Base-by-base conservation (phyloP, 2,797 vertebrate species). In the Lepilemur septentrionalis region DNA sequence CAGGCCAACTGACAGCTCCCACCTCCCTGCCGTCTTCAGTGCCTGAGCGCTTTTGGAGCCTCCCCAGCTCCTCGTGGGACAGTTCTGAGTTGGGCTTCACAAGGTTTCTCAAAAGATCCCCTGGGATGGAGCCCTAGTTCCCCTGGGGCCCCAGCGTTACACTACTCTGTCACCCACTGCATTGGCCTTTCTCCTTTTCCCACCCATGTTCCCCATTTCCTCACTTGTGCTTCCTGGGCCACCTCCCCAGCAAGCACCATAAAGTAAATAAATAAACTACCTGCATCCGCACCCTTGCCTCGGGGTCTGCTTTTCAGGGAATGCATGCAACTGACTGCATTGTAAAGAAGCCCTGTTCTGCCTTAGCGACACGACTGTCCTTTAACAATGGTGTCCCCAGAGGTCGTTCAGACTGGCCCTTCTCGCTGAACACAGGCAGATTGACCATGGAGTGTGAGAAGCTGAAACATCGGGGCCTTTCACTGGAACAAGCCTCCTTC, bases 1-100 rank as follows among this genome's bases (percentile, higher is more conserved):
- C 4, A 10, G 23, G 61, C 8, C 18, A 11, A 59, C 35, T 13
- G 25, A 0, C 30, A 20, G 35, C 48, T 69, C 25, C 41, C 32
- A 2, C 41, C n/a, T 14, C 14, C 55, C 32, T 1, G 13, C 55
- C 52, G 8, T 57, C 50, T 70, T 43, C 20, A 0, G 0, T 17
- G n/a, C 4, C 38, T 32, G 2, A 67, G 30, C 28, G 2, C 18
- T 28, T 22, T 2, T 0, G 59, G 52, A 38, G n/a, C 12, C 35
- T 38, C 38, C 25, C 23, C 38, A 38, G 28, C 43, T 65, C 69
- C 55, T 12, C 6, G 32, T 70, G 63, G 48, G 43, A 52, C 38
- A 4, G 12, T 65, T 89, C 70, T 5, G 35, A 83, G 28, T 23
- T 48, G 76, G 28, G 46, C 12, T 72, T n/a, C 57, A 73, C 8